phyloP scores from a whole-genome alignment of 1,140 invertebrate species.

The Aricia agestis region DNA sequence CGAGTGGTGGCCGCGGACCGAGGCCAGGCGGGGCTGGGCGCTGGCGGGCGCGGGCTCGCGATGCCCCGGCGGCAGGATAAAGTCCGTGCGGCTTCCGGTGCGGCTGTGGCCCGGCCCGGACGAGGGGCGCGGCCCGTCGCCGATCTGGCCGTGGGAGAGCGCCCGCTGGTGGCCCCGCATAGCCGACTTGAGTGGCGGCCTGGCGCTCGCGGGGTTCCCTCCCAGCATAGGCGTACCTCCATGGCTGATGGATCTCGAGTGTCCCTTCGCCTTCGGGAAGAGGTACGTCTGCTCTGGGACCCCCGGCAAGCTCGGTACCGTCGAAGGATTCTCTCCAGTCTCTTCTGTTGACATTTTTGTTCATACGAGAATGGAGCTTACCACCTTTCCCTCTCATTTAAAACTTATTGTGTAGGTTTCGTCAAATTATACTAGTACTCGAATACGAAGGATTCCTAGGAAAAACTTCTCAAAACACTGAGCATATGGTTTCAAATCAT shows the following conservation, averaged over 20 bases:
- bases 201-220: conserved; percentile 67
- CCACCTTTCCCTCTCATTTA: conserved; percentile 64
- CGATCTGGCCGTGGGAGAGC: conserved; percentile 90
- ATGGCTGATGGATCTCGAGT: conserved; percentile 88
- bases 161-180: conserved; percentile 87
- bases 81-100: conserved; percentile 90
- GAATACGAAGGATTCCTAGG: conserved; percentile 4
- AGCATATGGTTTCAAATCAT: conserved; percentile 71
- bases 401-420: conserved; percentile 32
- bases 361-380: conserved; percentile 62
- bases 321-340: conserved; percentile 73
- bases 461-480: conserved; percentile 25
- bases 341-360: conserved; percentile 77
- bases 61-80: conserved; percentile 89
- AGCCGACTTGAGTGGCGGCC: conserved; percentile 79
- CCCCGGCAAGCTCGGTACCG: conserved; percentile 63
- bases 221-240: conserved; percentile 79
- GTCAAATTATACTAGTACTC: conserved; percentile 21
- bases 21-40: conserved; percentile 70
- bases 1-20: conserved; percentile 80
- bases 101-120: conserved; percentile 82
- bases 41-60: conserved; percentile 75
- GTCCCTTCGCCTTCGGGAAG: conserved; percentile 78
- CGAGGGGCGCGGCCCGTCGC: conserved; percentile 72
- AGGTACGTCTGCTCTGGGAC: conserved; percentile 79